phyloP scores from a whole-genome alignment of 1,140 invertebrate species.

The Brachionus plicatilis region DNA sequence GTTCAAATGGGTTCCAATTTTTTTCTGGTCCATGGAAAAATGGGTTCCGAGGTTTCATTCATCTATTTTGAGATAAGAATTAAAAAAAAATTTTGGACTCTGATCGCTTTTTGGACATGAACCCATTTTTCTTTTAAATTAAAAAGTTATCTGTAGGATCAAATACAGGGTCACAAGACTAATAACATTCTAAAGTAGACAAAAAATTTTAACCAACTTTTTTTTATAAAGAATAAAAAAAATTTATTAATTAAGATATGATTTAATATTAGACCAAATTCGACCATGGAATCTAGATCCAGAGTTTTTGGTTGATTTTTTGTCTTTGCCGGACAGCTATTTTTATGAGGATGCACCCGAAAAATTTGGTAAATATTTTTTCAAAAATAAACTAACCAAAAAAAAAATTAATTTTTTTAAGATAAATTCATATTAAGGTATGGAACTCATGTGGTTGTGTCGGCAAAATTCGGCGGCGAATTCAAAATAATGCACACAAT shows the following conservation, averaged over 20 bases:
- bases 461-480: conserved; percentile 37
- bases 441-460: conserved; percentile 34
- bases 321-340: conserved; percentile 16
- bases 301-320: conserved; percentile 34
- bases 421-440: conserved; percentile 25
- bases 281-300: conserved; percentile 35
- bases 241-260: background rate
- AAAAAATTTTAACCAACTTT: background rate
- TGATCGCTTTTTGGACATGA: too few species aligned
- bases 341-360: conserved; percentile 27
- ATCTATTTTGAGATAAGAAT: too few species aligned
- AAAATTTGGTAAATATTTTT: conserved; percentile 8
- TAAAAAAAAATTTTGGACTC: too few species aligned
- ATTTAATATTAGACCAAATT: conserved; percentile 33
- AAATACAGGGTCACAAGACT: too few species aligned
- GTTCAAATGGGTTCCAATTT: too few species aligned
- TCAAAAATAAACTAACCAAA: background rate
- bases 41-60: too few species aligned
- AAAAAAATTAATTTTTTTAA: background rate
- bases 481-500: conserved; percentile 40
- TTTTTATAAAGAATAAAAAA: background rate
- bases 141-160: too few species aligned
- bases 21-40: too few species aligned
- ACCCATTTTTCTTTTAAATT: too few species aligned
- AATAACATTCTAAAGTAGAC: background rate